Evolutionary conservation across 2,888 invertebrate species (phyloP), one percentile per base, ranked within the genome.

Genomic region (Syrphus vitripennis): DNA sequence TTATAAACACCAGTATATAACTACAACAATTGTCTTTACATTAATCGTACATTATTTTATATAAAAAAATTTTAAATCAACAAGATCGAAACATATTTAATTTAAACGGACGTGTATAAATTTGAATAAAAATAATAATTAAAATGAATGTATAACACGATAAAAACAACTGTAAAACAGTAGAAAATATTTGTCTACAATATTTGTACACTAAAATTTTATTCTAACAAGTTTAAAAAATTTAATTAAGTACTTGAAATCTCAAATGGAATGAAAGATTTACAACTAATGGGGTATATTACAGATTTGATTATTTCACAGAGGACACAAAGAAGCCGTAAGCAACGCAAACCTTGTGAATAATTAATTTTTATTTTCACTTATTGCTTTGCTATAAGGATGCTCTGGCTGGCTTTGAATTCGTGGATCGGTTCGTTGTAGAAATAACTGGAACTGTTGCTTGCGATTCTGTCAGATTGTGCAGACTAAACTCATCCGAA

Each of bases 401-500:
- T 9, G 84, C 37, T 7, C 65, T 71, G n/a, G 53, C 29, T 24
- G 45, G 29, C 12, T 84, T 84, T 6, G 81, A 61, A 19, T 81
- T 67, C 61, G 42, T 76, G 53, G 84, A 84, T 61, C 71, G 84
- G 67, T 84, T 84, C 67, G 84, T 76, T 75, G 74, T 70, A 1
- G 80, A 75, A 1, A 70, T 37, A 19, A 70, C 63, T 69, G 74
- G 74, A 24, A 69, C n/a, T 79, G 53, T 40, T 6, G 70, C 9
- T 69, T 71, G 16, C 0, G 42, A 9, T 0, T 50, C 7, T 48
- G 26, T 24, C 6, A 42, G 14, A 24, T 50, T 80, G 12, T 48
- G 42, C 6, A 76, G 9, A 21, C 19, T 87, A 88, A 93, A 93
- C 88, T 93, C 92, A 61, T 89, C 89, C 16, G 92, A 91, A 89